Conservation (phyloP, 35 echinoderm and acorn worm species). For the Heliocidaris erythrogramma region DNA sequence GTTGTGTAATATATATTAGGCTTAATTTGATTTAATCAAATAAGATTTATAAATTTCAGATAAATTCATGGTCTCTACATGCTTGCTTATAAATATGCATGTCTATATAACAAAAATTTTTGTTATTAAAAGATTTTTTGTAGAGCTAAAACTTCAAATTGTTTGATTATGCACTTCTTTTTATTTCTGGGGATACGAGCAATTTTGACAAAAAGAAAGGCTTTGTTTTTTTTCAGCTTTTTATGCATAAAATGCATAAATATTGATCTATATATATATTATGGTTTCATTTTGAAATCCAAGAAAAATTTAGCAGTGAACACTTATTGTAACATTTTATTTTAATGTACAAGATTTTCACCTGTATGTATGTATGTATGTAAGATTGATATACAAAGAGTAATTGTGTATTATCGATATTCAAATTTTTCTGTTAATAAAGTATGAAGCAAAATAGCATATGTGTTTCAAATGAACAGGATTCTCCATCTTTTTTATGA, state of each 20-base stretch:
- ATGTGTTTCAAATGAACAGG: neutral
- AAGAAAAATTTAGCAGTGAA: neutral
- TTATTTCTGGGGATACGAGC: neutral
- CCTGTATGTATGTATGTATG: neutral
- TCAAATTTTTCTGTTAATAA: conserved; percentile 7
- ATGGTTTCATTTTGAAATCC: neutral
- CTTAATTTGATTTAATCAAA: neutral
- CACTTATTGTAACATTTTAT: neutral
- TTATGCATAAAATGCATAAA: conserved; percentile 18
- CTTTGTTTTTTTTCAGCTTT: neutral
- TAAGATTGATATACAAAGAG: neutral
- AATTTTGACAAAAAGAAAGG: neutral
- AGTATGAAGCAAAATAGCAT: neutral
- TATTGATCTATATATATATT: conserved; percentile 5
- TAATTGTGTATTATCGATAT: conserved; percentile 10
- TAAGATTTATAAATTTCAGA: neutral
- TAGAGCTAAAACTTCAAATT: neutral
- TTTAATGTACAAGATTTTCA: neutral
- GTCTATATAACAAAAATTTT: neutral
- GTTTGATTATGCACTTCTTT: neutral
- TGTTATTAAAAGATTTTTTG: neutral
- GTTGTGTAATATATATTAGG: neutral
- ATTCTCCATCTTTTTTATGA: neutral
- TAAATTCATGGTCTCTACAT: neutral
- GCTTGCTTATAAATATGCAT: neutral